A percentile compares a stretch with the other conserved stretches of the same genome.
phyloP scores from a whole-genome alignment of 2,113 vertebrate species.

The Salminus brasiliensis region DNA sequence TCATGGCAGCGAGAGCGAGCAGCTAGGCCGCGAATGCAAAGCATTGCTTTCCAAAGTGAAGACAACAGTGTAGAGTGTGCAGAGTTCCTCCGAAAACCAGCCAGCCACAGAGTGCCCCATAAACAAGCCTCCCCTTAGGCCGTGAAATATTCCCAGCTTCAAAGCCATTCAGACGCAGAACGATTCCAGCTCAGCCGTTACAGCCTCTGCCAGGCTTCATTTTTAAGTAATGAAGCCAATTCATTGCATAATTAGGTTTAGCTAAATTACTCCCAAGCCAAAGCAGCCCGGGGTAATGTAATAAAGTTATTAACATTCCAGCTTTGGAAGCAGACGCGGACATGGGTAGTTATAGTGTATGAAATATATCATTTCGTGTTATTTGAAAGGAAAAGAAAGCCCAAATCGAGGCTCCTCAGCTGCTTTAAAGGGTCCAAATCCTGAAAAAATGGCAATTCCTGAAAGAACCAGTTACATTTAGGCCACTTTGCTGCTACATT shows the following conservation, averaged over 20 bases:
- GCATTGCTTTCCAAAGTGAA: conserved; percentile 13
- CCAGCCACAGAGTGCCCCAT: no score
- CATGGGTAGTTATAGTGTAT: conserved; percentile 50
- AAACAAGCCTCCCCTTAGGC: conserved; percentile 29
- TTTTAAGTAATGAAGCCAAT: conserved; percentile 62
- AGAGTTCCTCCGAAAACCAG: no score
- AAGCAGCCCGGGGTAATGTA: conserved; percentile 59
- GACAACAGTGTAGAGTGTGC: neutral
- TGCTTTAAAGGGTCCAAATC: no score
- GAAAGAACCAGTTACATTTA: no score
- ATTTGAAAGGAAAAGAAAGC: conserved; percentile 2
- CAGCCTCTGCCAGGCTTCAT: conserved; percentile 54
- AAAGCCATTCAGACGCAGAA: conserved; percentile 49
- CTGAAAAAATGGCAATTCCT: no score
- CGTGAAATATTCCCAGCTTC: conserved; percentile 52
- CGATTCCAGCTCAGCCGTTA: conserved; percentile 45
- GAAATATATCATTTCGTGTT: conserved; percentile 22
- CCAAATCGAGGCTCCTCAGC: neutral
- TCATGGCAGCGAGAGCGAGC: no score
- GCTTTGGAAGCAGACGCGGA: conserved; percentile 46
- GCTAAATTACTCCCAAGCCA: conserved; percentile 55
- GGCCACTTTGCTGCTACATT: no score
- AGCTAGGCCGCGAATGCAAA: neutral
- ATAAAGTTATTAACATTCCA: conserved; percentile 70
- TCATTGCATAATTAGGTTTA: conserved; percentile 65